phyloP scores from a whole-genome alignment of 1,140 invertebrate species.

The Zelostemma sp. region DNA sequence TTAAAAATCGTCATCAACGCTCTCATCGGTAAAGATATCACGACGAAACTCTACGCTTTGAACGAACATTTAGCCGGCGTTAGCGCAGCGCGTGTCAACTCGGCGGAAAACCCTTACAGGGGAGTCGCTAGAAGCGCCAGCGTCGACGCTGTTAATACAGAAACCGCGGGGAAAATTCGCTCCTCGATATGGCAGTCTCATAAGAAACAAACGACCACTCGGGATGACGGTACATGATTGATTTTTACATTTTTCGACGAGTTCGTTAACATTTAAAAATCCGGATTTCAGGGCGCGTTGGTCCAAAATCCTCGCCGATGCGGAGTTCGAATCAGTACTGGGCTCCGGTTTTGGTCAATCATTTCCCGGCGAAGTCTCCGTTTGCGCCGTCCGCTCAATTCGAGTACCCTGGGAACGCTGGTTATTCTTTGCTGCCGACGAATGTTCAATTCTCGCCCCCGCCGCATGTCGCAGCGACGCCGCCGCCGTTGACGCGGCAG shows the following conservation, averaged over 20 bases:
- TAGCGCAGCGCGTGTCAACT: constrained; percentile 58
- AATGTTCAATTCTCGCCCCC: constrained; percentile 59
- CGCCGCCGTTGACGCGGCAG: constrained; percentile 54
- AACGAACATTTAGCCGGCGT: constrained; percentile 77
- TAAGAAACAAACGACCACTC: constrained; percentile 61
- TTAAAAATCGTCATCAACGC: constrained; percentile 81
- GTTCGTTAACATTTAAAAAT: too few species aligned
- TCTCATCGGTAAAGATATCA: constrained; percentile 89
- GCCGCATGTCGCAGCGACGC: constrained; percentile 51
- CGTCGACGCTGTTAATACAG: constrained; percentile 84
- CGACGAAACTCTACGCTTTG: constrained; percentile 85
- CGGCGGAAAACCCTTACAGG: constrained; percentile 62
- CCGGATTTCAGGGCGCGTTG: constrained; percentile 33
- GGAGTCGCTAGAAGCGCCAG: constrained; percentile 77
- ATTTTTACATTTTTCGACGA: too few species aligned
- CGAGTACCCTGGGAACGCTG: constrained; percentile 37
- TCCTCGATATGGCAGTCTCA: constrained; percentile 75
- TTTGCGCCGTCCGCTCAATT: constrained; percentile 66
- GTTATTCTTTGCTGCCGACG: constrained; percentile 62
- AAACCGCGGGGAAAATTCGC: constrained; percentile 78
- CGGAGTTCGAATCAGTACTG: constrained; percentile 69
- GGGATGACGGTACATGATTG: neutral
- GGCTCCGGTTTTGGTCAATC: constrained; percentile 74
- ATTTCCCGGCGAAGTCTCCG: constrained; percentile 75
- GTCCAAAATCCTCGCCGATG: constrained; percentile 59